These are phyloP conservation scores for Drosophila diplacantha DNA, from an alignment of 2,888 invertebrate genomes.

Conservation along the genomic window DNA sequence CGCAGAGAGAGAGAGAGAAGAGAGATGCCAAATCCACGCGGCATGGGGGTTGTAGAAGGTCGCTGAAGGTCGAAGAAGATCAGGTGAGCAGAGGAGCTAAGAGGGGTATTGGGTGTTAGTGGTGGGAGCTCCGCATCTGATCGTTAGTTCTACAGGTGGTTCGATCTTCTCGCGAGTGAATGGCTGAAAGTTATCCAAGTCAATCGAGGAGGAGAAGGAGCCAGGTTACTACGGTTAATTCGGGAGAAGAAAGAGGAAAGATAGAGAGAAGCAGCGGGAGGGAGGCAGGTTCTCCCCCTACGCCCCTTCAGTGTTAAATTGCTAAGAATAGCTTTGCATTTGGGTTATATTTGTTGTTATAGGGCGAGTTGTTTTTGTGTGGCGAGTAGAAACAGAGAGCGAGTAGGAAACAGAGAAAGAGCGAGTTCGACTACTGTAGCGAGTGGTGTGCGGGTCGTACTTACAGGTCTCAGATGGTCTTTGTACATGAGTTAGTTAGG, in stretches of 20 bases:
- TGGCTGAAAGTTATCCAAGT: conserved; percentile 21
- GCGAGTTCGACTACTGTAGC: conserved; percentile 30
- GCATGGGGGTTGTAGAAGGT: conserved; percentile 28
- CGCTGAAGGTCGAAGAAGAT: conserved; percentile 41
- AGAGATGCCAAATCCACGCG: conserved; percentile 48
- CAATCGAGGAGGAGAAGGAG: conserved; percentile 14
- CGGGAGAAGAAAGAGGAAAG: conserved; percentile 11
- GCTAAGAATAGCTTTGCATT: conserved; percentile 6
- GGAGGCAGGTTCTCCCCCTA: conserved; percentile 4
- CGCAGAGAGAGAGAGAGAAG: conserved; percentile 31
- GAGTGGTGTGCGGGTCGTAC: conserved; percentile 37
- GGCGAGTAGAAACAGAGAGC: conserved; percentile 16
- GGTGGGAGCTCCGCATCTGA: conserved; percentile 10
- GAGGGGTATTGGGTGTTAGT: conserved; percentile 26
- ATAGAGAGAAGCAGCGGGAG: conserved; percentile 36
- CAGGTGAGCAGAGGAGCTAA: conserved; percentile 52
- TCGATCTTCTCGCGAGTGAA: conserved; percentile 4
- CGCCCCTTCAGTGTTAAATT: conserved; percentile 6
- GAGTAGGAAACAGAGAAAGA: conserved; percentile 9
- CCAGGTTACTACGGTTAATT: conserved; percentile 28
- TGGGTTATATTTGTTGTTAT: conserved; percentile 5
- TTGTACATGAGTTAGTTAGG: conserved; percentile 37
- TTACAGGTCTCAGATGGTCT: conserved; percentile 39
- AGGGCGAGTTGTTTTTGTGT: conserved; percentile 10
- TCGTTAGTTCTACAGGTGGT: conserved; percentile 12